Evolutionary conservation across 2,797 vertebrate genomes (phyloP).

Genomic region (Pipistrellus pipistrellus): DNA sequence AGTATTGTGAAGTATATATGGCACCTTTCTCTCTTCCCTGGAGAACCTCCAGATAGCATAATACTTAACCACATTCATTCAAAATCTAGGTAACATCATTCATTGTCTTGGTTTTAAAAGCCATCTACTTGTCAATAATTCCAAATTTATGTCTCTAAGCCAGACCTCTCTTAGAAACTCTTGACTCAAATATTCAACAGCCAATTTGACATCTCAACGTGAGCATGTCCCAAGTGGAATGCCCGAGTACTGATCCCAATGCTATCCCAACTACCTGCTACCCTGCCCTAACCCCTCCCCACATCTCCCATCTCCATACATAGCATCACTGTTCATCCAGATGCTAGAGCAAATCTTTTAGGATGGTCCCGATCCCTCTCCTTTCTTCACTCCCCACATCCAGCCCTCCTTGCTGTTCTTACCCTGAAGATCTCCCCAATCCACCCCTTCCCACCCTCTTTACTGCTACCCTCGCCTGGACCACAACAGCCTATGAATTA

Average conservation of each 20-base stretch:
- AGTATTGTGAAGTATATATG: not conserved
- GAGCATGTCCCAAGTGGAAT: not conserved
- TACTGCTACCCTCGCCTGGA: not conserved
- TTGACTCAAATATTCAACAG: constrained; percentile 31
- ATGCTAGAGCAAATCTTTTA: not conserved
- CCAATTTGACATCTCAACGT: not conserved
- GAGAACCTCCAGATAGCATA: constrained; percentile 48
- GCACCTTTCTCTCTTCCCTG: not conserved
- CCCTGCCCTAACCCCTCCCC: not conserved
- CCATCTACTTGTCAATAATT: constrained; percentile 58
- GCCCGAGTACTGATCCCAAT: not conserved
- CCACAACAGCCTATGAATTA: not conserved
- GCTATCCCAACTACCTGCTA: not conserved
- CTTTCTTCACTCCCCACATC: not conserved
- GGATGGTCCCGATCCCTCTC: not conserved
- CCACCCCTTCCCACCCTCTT: not conserved
- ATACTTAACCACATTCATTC: constrained; percentile 14
- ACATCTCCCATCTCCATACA: not conserved
- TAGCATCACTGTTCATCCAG: not conserved
- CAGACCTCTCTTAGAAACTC: constrained; percentile 47
- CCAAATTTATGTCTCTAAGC: constrained; percentile 24
- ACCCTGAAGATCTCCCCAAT: not conserved
- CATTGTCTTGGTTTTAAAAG: constrained; percentile 66
- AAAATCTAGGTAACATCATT: constrained; percentile 51
- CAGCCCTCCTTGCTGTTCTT: not conserved